Evolutionary conservation across 1,140 invertebrate genomes (phyloP).

Genomic region (Orchesella cincta): DNA sequence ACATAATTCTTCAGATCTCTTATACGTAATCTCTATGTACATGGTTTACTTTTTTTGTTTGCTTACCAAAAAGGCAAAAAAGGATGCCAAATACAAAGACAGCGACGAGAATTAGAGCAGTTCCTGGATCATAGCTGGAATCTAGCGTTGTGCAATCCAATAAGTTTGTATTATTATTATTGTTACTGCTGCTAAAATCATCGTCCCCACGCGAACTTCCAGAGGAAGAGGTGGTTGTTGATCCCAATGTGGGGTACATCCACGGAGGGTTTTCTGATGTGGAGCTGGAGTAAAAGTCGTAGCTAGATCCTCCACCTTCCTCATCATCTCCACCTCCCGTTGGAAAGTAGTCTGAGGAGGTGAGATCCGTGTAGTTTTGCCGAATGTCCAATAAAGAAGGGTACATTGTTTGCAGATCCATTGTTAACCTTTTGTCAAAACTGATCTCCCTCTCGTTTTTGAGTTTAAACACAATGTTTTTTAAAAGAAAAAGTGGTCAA

Average conservation of each 20-base stretch:
- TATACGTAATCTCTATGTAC: too few relatives aligned
- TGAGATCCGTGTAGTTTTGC: slow-evolving; percentile 20
- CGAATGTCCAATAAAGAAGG: slow-evolving; percentile 1
- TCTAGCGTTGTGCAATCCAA: slow-evolving; percentile 58
- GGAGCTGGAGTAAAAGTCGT: slow-evolving; percentile 13
- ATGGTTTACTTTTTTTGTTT: too few relatives aligned
- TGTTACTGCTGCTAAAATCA: not conserved
- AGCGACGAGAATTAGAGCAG: slow-evolving; percentile 62
- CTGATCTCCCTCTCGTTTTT: too few relatives aligned
- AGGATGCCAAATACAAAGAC: slow-evolving; percentile 66
- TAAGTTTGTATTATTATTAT: not conserved
- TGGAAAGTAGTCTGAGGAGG: not conserved
- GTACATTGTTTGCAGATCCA: slow-evolving; percentile 25
- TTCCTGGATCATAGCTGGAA: slow-evolving; percentile 62
- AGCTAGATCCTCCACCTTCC: not conserved
- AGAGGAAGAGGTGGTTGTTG: not conserved
- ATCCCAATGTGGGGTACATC: not conserved
- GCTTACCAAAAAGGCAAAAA: slow-evolving; percentile 67
- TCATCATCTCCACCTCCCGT: not conserved
- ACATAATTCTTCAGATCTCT: too few relatives aligned
- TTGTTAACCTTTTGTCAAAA: not conserved
- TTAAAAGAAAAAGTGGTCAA: too few relatives aligned
- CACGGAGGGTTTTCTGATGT: slow-evolving; percentile 1
- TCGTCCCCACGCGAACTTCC: not conserved
- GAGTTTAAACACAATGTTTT: too few relatives aligned